phyloP scores from a whole-genome alignment of 2,113 vertebrate genomes.

The Scalopus aquaticus region DNA sequence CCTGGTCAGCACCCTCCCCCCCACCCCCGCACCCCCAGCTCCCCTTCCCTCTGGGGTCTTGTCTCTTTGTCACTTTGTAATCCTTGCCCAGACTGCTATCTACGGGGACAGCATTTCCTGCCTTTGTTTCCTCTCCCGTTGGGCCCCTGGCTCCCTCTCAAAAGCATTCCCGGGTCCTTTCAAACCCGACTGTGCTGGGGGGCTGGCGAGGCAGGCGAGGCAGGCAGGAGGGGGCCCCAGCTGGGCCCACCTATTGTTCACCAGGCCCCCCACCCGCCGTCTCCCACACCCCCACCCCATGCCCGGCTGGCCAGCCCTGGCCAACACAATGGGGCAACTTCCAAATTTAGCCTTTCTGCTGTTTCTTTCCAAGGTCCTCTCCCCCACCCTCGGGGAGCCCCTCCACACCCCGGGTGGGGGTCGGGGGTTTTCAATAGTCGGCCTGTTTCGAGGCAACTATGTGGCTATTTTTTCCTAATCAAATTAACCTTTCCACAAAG shows the following conservation, averaged over 20 bases:
- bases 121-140: slow-evolving; percentile 90
- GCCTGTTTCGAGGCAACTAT: slow-evolving; percentile 78
- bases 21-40: slow-evolving; percentile 67
- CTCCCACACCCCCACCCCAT: slow-evolving; percentile 75
- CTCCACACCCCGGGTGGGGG: slow-evolving; percentile 66
- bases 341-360: slow-evolving; percentile 85
- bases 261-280: slow-evolving; percentile 78
- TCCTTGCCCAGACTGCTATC: slow-evolving; percentile 90
- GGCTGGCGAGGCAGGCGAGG: slow-evolving; percentile 64
- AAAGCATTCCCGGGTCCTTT: slow-evolving; percentile 91
- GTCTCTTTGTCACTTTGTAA: slow-evolving; percentile 90
- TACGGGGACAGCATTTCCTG: slow-evolving; percentile 91
- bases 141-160: slow-evolving; percentile 88
- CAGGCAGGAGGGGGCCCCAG: slow-evolving; percentile 84
- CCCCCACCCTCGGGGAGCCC: slow-evolving; percentile 10
- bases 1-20: slow-evolving; percentile 74
- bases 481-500: slow-evolving; percentile 71
- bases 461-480: slow-evolving; percentile 74
- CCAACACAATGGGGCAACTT: slow-evolving; percentile 86
- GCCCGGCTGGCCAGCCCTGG: slow-evolving; percentile 76
- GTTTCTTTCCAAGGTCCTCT: slow-evolving; percentile 79
- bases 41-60: slow-evolving; percentile 87
- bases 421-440: slow-evolving; percentile 74
- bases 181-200: slow-evolving; percentile 82
- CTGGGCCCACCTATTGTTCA: slow-evolving; percentile 87